Percentiles rank a stretch among this genome's conserved stretches.
phyloP scores from a whole-genome alignment of 2,113 vertebrate species.

The Channa argus region DNA sequence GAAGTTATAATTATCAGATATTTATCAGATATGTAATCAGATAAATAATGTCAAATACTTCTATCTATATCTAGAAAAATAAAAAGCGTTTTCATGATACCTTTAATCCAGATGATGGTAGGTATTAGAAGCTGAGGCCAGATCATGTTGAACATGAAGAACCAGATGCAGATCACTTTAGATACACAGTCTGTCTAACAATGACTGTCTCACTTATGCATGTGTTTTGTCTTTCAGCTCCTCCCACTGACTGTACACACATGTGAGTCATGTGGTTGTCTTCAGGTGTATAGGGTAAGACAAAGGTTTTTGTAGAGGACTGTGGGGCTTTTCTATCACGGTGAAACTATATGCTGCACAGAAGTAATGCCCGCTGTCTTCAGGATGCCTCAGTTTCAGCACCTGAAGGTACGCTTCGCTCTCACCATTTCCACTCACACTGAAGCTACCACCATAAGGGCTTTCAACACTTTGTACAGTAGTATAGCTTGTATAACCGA shows the following conservation, averaged over 20 bases:
- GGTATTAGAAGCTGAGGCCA: not conserved
- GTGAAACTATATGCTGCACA: slow-evolving; percentile 32
- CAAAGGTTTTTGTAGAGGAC: slow-evolving; percentile 2
- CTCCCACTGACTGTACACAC: not conserved
- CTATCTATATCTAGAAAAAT: not conserved
- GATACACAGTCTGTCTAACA: not conserved
- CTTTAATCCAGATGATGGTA: not conserved
- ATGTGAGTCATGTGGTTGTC: not conserved
- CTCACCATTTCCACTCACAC: slow-evolving; percentile 41
- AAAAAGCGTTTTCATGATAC: not conserved
- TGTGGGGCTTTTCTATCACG: not conserved
- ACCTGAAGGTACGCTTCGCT: slow-evolving; percentile 40
- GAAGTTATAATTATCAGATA: too few species aligned
- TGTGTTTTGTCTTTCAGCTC: not conserved
- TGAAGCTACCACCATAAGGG: slow-evolving; percentile 14
- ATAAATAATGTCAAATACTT: too few species aligned
- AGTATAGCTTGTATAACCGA: slow-evolving; percentile 33
- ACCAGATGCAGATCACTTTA: not conserved
- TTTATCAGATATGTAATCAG: too few species aligned
- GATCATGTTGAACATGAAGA: not conserved
- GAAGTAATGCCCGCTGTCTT: slow-evolving; percentile 51
- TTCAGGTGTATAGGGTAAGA: slow-evolving; percentile 19
- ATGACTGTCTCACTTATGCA: too few species aligned
- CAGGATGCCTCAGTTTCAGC: slow-evolving; percentile 4
- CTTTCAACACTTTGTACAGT: not conserved